phyloP scores from a whole-genome alignment of 2,797 vertebrate species.

The Channa striata region DNA sequence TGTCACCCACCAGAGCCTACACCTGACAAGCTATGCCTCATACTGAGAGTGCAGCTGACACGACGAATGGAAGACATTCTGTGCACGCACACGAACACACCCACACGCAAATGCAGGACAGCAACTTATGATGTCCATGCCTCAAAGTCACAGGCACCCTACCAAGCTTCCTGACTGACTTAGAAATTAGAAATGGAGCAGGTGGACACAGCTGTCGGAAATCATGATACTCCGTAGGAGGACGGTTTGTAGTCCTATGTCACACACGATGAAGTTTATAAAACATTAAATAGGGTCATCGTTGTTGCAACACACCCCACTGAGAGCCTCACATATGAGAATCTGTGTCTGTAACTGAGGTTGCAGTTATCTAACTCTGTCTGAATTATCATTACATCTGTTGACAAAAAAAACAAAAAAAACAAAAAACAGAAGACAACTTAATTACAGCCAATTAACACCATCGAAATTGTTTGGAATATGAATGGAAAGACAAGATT shows the following conservation, averaged over 20 bases:
- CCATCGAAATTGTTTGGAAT: conserved; percentile 65
- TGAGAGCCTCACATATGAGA: conserved; percentile 31
- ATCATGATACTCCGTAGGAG: conserved; percentile 5
- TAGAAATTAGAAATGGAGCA: conserved; percentile 47
- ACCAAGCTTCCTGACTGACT: conserved; percentile 13
- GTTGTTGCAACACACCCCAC: too few species aligned
- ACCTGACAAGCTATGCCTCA: conserved; percentile 75
- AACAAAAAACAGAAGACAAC: conserved; percentile 56
- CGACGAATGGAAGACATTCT: conserved; percentile 59
- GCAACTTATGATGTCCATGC: conserved; percentile 2
- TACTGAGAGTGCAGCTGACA: conserved; percentile 77
- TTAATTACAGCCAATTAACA: conserved; percentile 75
- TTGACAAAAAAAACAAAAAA: conserved; percentile 19
- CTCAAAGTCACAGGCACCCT: conserved; percentile 30
- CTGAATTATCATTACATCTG: conserved; percentile 55
- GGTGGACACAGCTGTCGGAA: conserved; percentile 64
- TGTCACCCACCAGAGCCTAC: conserved; percentile 72
- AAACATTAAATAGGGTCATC: conserved; percentile 54
- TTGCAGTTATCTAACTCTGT: conserved; percentile 30
- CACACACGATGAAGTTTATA: conserved; percentile 59
- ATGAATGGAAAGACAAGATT: conserved; percentile 55
- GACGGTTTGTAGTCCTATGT: conserved; percentile 62
- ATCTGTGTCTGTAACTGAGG: conserved; percentile 18
- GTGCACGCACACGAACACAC: conserved; percentile 50
- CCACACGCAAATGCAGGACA: conserved; percentile 27